These are phyloP conservation scores for Mirounga angustirostris DNA, from an alignment of 2,113 vertebrate species.

Conservation along the genomic window DNA sequence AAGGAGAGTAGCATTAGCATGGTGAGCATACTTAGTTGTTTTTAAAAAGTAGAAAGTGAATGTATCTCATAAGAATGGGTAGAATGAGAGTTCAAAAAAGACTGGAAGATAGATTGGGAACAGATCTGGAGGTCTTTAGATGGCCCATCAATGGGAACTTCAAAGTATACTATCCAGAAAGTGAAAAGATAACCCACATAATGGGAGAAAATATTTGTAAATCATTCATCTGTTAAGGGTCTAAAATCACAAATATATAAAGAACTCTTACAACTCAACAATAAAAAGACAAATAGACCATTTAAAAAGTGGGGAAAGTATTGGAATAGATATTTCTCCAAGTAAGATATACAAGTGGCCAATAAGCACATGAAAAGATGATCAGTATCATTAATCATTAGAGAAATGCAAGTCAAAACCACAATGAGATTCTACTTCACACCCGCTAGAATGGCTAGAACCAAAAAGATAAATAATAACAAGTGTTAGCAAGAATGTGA, in stretches of 20 bases:
- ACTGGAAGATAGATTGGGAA: background rate
- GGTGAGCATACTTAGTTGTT: background rate
- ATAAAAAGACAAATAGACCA: conserved; percentile 21
- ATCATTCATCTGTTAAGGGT: background rate
- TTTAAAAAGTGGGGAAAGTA: background rate
- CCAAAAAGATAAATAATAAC: conserved; percentile 6
- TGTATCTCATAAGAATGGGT: background rate
- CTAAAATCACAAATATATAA: background rate
- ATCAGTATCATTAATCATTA: conserved; percentile 35
- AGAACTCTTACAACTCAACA: background rate
- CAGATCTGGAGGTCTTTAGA: background rate
- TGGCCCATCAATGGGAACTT: background rate
- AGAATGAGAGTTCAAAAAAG: conserved; percentile 4
- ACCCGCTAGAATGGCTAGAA: background rate
- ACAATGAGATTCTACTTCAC: background rate
- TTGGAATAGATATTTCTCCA: conserved; percentile 16
- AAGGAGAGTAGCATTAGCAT: background rate
- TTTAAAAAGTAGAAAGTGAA: background rate
- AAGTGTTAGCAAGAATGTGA: background rate
- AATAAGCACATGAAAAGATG: conserved; percentile 42
- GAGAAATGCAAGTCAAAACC: background rate
- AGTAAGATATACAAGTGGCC: background rate
- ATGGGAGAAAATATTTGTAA: background rate
- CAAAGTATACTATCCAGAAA: background rate
- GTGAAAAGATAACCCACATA: background rate